These are phyloP conservation scores for Glossophaga mutica DNA, from an alignment of 2,797 vertebrate species.

Conservation along the genomic window DNA sequence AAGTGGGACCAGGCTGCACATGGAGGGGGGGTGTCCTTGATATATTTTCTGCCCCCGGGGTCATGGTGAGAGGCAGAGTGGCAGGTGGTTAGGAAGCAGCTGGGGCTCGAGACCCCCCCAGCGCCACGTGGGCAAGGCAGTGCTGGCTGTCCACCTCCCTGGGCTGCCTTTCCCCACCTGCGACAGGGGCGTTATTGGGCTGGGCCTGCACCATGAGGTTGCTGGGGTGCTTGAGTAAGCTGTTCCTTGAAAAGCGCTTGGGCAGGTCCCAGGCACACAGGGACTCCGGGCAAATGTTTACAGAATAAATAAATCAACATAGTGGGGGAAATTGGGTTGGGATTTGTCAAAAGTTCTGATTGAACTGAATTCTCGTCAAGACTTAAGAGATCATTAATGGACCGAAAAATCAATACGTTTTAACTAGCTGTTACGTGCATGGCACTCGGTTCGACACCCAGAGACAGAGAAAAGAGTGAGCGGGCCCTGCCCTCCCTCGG, in stretches of 20 bases:
- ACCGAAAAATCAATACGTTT: conserved; percentile 64
- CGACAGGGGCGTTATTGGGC: not conserved
- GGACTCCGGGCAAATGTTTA: conserved; percentile 63
- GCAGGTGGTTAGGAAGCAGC: not conserved
- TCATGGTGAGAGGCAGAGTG: not conserved
- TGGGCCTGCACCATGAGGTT: not conserved
- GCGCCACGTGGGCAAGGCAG: accelerated
- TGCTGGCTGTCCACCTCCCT: not conserved
- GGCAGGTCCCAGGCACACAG: not conserved
- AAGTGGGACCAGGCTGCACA: not conserved
- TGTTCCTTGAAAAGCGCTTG: not conserved
- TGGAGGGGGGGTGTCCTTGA: not conserved
- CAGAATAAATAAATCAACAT: conserved; percentile 65
- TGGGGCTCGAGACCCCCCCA: not conserved
- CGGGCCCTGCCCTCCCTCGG: not conserved
- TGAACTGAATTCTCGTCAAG: conserved; percentile 65
- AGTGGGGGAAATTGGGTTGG: conserved; percentile 53
- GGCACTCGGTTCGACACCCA: not conserved
- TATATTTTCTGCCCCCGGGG: not conserved
- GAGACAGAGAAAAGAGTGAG: not conserved
- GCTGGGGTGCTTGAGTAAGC: not conserved
- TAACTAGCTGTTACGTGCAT: not conserved
- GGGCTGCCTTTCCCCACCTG: not conserved
- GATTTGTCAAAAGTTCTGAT: conserved; percentile 72
- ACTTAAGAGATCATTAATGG: conserved; percentile 60